phyloP scores from a whole-genome alignment of 2,113 vertebrate species.

The Casuarius casuarius region DNA sequence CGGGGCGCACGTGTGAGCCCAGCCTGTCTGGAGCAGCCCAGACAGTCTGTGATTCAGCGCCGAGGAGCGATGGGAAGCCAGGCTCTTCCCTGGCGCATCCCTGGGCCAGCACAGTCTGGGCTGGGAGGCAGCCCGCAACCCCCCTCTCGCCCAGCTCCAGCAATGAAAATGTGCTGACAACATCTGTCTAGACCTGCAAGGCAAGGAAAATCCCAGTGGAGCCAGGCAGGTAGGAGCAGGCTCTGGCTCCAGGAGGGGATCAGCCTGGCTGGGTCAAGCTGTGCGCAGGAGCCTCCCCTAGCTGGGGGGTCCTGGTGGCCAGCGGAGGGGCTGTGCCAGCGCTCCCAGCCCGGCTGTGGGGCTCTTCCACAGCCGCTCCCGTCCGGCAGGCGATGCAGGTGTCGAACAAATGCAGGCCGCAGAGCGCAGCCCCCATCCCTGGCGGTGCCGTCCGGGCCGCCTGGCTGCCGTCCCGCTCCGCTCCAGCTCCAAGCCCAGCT shows the following conservation, averaged over 20 bases:
- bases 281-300: neutral
- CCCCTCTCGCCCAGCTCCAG: accelerated
- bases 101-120: neutral
- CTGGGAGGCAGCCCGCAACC: accelerated
- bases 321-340: no score
- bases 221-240: neutral
- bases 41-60: neutral
- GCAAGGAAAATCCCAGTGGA: neutral
- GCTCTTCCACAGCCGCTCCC: no score
- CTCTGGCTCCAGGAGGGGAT: neutral
- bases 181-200: neutral
- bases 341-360: neutral
- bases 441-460: neutral
- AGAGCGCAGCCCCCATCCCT: neutral
- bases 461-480: neutral
- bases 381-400: no score
- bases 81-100: neutral
- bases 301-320: neutral
- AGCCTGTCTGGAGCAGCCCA: neutral
- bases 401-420: neutral
- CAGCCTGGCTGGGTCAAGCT: neutral
- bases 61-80: neutral
- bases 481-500: neutral
- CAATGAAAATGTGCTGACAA: neutral
- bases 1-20: neutral